Evolutionary conservation across 2,888 invertebrate species (phyloP).

Genomic region (Drosophila histrio): DNA sequence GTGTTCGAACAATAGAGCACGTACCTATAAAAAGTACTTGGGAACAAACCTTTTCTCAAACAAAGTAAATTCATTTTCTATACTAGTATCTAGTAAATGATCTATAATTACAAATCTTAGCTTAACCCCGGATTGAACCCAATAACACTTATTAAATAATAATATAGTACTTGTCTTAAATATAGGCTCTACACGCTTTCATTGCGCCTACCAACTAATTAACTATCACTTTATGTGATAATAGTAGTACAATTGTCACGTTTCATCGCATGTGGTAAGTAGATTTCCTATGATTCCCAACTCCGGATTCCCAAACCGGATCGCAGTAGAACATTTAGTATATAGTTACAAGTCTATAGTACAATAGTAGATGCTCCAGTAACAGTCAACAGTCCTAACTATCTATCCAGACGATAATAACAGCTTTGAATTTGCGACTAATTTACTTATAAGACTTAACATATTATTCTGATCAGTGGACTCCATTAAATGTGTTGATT

Average conservation of each 20-base stretch:
- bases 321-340: background rate
- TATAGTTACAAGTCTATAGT: background rate
- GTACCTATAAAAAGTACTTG: background rate
- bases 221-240: too few relatives aligned
- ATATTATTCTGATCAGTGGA: background rate
- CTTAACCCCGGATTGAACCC: too few relatives aligned
- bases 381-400: background rate
- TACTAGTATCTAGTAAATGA: background rate
- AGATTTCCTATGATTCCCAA: background rate
- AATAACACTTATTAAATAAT: background rate
- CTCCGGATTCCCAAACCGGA: background rate
- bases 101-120: background rate
- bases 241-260: too few relatives aligned
- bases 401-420: background rate
- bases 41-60: too few relatives aligned
- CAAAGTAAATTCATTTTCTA: too few relatives aligned
- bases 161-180: background rate
- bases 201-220: too few relatives aligned
- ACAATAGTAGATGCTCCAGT: background rate
- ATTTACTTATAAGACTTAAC: background rate
- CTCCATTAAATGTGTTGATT: background rate
- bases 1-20: background rate
- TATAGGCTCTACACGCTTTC: too few relatives aligned
- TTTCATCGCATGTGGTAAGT: background rate
- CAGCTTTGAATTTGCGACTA: background rate